Base-by-base conservation (phyloP, 2,113 vertebrate species). In the Cisticola juncidis region DNA sequence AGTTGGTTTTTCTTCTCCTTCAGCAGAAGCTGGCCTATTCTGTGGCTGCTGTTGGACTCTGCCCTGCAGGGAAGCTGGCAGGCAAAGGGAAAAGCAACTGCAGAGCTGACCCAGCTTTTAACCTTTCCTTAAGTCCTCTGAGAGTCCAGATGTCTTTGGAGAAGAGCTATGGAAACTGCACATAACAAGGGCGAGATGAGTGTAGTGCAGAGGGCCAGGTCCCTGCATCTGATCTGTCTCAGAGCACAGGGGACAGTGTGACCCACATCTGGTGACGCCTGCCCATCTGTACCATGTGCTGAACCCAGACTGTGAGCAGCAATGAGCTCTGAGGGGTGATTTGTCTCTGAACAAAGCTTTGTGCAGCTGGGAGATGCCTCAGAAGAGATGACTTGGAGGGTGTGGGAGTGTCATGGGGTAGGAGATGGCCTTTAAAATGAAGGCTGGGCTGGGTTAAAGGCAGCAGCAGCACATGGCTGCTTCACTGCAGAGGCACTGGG, bases 121-220 rank as follows among this genome's bases (percentile, higher is more conserved):
- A 90, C 88, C 76, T 92, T 93, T 88, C 24, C 51, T 53, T 0
- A 6, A 74, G 90, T 92, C 60, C 80, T 88, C 51, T 33, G 85
- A 90, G 81, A 92, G 35, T 5, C 90, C 92, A 93, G 79, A 94
- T 83, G 80, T 90, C 86, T 83, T 90, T 71, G 38, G 87, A 91
- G 85, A 76, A 89, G 78, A 90, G 69, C 56, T 35, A 3, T 82
- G 71, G 65, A 62, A 86, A 31, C 38, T 50, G 66, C n/a, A 45
- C 14, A 29, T 9, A 58, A 28, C 11, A 58, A 87, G 71, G 51
- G 53, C 2, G 5, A 48, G 24, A 40, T 0, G 8, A 72, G 28
- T 20, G 35, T 11, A 48, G 56, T 60, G 14, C 38, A 78, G 69
- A 79, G 84, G 69, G 53, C 47, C 47, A 70, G 51, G 86, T 48